A percentile compares a stretch with the other conserved stretches of the same genome.
phyloP scores from a whole-genome alignment of 1,140 invertebrate genomes.

The Rhopalosiphum padi region DNA sequence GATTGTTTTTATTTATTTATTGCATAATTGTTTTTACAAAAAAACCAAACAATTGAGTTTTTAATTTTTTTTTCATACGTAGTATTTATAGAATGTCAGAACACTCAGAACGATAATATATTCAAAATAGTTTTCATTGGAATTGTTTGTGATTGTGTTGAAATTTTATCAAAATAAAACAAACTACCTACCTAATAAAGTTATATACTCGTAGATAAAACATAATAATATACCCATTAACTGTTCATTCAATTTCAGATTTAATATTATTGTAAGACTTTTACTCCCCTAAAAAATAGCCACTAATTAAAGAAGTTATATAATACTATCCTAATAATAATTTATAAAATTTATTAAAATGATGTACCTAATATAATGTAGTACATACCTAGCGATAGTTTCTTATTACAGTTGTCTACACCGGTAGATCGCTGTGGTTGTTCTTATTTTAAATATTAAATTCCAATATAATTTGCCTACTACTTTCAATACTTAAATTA shows the following conservation, averaged over 20 bases:
- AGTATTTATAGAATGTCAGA: not conserved
- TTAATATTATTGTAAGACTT: constrained; percentile 20
- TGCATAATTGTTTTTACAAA: not conserved
- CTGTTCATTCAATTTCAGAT: not conserved
- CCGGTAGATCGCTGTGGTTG: not conserved
- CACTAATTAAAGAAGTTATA: not conserved
- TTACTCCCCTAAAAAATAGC: constrained; percentile 36
- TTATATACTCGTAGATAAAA: too few relatives aligned
- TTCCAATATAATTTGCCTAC: not conserved
- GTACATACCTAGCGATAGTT: not conserved
- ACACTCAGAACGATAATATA: not conserved
- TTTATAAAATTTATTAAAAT: not conserved
- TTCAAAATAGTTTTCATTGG: not conserved
- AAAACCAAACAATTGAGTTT: not conserved
- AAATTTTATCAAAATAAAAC: not conserved
- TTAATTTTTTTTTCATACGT: not conserved
- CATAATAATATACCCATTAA: not conserved
- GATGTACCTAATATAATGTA: not conserved
- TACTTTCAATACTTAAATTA: not conserved
- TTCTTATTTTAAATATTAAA: not conserved
- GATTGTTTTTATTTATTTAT: not conserved
- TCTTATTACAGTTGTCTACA: not conserved
- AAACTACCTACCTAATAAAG: not conserved
- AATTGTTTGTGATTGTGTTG: not conserved
- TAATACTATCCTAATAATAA: not conserved